Base-by-base conservation (phyloP, 2,888 invertebrate genomes). In the Napeogenes inachia region DNA sequence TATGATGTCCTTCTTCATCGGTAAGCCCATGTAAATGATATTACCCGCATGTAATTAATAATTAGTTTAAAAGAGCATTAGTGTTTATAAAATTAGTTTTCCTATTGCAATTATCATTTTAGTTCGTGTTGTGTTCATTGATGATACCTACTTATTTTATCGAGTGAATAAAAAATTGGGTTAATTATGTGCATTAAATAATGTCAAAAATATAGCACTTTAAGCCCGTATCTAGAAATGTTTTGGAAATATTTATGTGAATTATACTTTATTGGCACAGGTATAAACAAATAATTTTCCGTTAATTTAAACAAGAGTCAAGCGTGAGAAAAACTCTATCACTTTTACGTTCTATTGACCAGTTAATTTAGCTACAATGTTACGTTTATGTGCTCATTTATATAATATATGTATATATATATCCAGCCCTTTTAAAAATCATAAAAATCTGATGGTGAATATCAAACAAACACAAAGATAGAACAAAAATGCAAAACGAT, bases 1-100 rank as follows among this genome's bases (percentile, higher is more conserved):
- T 30, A 21, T 68, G 55, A 60, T 63, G 60, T 60, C 68, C 38
- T 63, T 68, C 56, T 63, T 67, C 50, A 62, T 68, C 38, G 67
- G 66, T 66, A 59, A 69, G 66, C 61, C 58, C 32, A 50, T 50
- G 21, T 50, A 50, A 53, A 13, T 59, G 32, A 42, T 57, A 13
- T 42, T 32, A 45, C 54, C 57, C 54, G 54, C 56, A 60, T 60
- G 13, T 42, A 46, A n/a, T 21, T 54, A 33, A 30, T 33, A 54
- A 32, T 12, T 54, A 60, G 38, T 42, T 21, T 13, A 45, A 56
- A 46, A 57, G 13, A 50, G 32, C 55, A 63, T 57, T 47, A 57
- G n/a, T 45, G 59, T 54, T 46, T 13, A 54, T 60, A 60, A 47
- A 57, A 13, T 54, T 57, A 42, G 45, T 56, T 56, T 62, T 53